These are phyloP conservation scores for Tetramorium bicarinatum DNA, from an alignment of 2,888 invertebrate species.

Conservation along the genomic window DNA sequence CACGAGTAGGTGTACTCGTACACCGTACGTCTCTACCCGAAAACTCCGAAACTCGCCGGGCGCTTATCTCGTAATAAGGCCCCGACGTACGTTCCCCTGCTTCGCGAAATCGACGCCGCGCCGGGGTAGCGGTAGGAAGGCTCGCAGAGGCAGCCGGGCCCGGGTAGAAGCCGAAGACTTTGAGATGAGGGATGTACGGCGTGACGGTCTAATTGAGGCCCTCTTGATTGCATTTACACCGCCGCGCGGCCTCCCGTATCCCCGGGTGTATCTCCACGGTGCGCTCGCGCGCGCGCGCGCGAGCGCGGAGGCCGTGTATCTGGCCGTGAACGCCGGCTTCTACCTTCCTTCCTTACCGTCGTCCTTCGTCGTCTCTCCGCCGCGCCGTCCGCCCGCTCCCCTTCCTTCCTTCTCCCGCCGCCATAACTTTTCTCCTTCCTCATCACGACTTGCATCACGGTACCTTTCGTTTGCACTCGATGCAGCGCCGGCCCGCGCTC, in stretches of 20 bases:
- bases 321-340: conserved; percentile 62
- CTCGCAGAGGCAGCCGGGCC: conserved; percentile 38
- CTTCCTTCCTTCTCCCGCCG: conserved; percentile 18
- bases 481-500: background rate
- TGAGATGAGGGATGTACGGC: conserved; percentile 84
- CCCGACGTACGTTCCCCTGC: conserved; percentile 22
- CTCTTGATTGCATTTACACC: conserved; percentile 85
- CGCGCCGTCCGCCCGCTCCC: too few relatives aligned
- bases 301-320: conserved; percentile 62
- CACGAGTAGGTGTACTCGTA: background rate
- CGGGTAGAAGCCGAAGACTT: conserved; percentile 66
- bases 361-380: conserved; percentile 35
- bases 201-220: conserved; percentile 85
- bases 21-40: background rate
- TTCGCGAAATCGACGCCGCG: conserved; percentile 34
- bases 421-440: conserved; percentile 29
- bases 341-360: conserved; percentile 31
- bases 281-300: conserved; percentile 45
- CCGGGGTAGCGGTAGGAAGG: background rate
- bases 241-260: conserved; percentile 80
- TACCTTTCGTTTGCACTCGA: conserved; percentile 59
- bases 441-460: conserved; percentile 58
- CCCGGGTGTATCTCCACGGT: conserved; percentile 65
- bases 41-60: background rate
- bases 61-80: conserved; percentile 48